Percentiles rank a stretch among this genome's conserved stretches.
phyloP scores from a whole-genome alignment of 2,113 vertebrate species.

The Anguilla rostrata region DNA sequence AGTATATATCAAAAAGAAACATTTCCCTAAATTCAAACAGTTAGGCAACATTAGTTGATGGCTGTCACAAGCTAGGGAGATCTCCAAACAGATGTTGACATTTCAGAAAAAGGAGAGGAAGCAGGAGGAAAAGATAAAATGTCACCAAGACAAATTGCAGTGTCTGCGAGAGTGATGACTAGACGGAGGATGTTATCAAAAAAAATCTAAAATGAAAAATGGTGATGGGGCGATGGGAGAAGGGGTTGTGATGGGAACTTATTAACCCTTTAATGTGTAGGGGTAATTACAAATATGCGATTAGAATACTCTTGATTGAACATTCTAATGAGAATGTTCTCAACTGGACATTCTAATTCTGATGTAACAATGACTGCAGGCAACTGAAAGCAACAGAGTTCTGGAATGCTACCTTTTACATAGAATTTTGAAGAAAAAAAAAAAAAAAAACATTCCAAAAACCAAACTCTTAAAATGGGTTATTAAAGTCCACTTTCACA shows the following conservation, averaged over 20 bases:
- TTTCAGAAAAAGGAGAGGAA: background rate
- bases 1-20: background rate
- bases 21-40: background rate
- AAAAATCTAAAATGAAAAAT: conserved; percentile 17
- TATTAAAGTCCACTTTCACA: conserved; percentile 1
- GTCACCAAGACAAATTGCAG: background rate
- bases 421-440: no score
- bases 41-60: background rate
- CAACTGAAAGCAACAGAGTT: no score
- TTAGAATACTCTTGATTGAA: no score
- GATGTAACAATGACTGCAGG: no score
- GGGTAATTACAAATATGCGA: no score
- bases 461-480: no score
- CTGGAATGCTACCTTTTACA: no score
- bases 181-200: background rate
- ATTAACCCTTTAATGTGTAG: background rate
- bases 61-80: background rate
- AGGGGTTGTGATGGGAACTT: background rate
- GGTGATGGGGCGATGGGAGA: no score
- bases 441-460: no score
- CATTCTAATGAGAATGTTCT: no score
- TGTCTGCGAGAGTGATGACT: background rate
- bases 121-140: conserved; percentile 1
- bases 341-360: no score
- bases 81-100: background rate